Evolutionary conservation across 1,140 invertebrate species (phyloP).

Genomic region (Heliconius eleuchia): DNA sequence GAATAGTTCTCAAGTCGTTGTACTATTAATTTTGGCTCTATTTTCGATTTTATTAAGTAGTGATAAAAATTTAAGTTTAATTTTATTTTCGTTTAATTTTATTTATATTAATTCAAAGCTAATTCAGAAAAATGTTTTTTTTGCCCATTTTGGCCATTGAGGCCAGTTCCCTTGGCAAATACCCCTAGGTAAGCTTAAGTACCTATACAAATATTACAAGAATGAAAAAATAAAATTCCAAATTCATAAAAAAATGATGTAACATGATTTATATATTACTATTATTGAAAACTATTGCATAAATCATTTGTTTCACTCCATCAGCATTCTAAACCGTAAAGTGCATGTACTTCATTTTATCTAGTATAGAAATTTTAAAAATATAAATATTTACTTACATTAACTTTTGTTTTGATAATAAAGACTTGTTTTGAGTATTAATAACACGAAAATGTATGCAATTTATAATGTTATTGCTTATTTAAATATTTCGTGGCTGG

Average conservation of each 20-base stretch:
- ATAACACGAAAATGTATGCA: background rate
- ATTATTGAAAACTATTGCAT: background rate
- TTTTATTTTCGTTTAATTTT: too few relatives aligned
- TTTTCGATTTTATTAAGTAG: background rate
- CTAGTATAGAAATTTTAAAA: background rate
- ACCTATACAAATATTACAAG: background rate
- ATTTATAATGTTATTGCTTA: background rate
- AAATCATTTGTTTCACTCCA: background rate
- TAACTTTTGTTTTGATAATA: background rate
- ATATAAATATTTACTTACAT: background rate
- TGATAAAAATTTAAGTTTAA: too few relatives aligned
- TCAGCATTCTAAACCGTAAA: background rate
- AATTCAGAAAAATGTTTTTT: too few relatives aligned
- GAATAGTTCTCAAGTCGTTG: background rate
- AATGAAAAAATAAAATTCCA: background rate
- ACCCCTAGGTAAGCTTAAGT: too few relatives aligned
- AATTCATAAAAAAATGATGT: background rate
- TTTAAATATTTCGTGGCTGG: background rate
- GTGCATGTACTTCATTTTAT: background rate
- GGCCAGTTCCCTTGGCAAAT: too few relatives aligned
- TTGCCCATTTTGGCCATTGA: too few relatives aligned
- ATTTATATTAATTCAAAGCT: too few relatives aligned
- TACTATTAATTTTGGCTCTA: background rate
- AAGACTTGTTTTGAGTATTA: background rate
- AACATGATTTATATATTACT: background rate